Evolutionary conservation across 2,113 vertebrate genomes (phyloP).

Genomic region (Tringa solitaria): DNA sequence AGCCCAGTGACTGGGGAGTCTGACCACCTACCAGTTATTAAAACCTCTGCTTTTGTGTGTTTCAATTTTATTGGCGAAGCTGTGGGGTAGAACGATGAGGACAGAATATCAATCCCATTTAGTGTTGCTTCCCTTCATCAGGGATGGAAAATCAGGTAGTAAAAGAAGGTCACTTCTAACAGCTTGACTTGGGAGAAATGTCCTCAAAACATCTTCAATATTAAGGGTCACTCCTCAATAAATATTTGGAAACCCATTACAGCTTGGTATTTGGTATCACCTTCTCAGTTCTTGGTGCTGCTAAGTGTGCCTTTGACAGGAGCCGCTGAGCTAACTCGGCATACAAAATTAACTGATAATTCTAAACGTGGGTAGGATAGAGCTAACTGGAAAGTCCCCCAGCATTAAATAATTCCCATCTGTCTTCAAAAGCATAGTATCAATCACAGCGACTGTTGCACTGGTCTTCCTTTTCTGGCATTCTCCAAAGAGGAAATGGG

Average conservation of each 20-base stretch:
- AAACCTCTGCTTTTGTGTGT: background rate
- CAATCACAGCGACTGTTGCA: background rate
- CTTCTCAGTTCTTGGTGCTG: background rate
- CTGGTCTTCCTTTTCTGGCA: background rate
- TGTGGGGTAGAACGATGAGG: background rate
- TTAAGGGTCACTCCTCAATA: background rate
- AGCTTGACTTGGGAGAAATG: background rate
- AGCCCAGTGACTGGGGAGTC: background rate
- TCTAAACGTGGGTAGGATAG: background rate
- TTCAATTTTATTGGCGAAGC: background rate
- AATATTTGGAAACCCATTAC: background rate
- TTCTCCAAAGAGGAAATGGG: constrained; percentile 35
- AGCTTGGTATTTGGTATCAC: background rate
- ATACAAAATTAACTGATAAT: constrained; percentile 12
- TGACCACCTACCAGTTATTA: background rate
- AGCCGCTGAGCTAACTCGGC: background rate
- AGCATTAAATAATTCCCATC: constrained; percentile 48
- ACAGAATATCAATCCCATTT: background rate
- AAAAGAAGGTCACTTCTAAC: background rate
- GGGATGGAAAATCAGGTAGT: background rate
- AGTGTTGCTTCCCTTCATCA: background rate
- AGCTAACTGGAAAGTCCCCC: constrained; percentile 27
- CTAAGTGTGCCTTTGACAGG: background rate
- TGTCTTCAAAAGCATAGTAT: constrained; percentile 30
- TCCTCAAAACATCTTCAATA: background rate